Evolutionary conservation across 2,888 invertebrate species (phyloP), one percentile per base, ranked within the genome.

Genomic region (Gasteruption jaculator): DNA sequence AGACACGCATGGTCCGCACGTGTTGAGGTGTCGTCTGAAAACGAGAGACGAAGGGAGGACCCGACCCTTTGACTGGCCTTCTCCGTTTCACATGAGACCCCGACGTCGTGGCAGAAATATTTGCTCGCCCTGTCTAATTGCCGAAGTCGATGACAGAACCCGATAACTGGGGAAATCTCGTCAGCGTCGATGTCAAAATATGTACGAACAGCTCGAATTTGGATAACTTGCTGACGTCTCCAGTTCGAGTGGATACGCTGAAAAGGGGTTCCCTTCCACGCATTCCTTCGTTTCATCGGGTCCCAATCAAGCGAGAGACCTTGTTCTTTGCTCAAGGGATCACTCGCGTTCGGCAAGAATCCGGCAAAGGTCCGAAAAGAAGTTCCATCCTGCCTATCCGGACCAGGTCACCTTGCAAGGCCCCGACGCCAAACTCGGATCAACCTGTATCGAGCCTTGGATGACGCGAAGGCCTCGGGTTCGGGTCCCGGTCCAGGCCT

Each of bases 1-100:
- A 65, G 60, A 54, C 60, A 54, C 67, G 70, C 63, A 68, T 68
- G 69, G 67, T 53, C 54, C 59, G 57, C 69, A 70, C 69, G 65
- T 68, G 69, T 68, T 59, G 60, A 69, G 67, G 68, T 68, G 68
- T 65, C 68, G 68, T 65, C 58, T 59, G 57, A 54, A 54, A 45
- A 11, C 7, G 15, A 47, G 42, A 45, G 43, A 41, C 3, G 27
- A 21, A 25, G 26, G 7, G n/a, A 12, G 26, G 18, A 15, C 11
- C 15, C 36, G 15, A 14, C 48, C 22, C 42, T 42, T 19, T 32
- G 12, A n/a, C 25, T 34, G 29, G 30, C 32, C 29, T 15, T 29
- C 8, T 52, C 53, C 59, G 57, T 57, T 61, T 58, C 58, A 56
- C 54, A 43, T 49, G 50, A 50, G 50, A 46, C n/a, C n/a, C n/a